Conservation (phyloP, 2,888 invertebrate species). For the Cotesia congregata region DNA sequence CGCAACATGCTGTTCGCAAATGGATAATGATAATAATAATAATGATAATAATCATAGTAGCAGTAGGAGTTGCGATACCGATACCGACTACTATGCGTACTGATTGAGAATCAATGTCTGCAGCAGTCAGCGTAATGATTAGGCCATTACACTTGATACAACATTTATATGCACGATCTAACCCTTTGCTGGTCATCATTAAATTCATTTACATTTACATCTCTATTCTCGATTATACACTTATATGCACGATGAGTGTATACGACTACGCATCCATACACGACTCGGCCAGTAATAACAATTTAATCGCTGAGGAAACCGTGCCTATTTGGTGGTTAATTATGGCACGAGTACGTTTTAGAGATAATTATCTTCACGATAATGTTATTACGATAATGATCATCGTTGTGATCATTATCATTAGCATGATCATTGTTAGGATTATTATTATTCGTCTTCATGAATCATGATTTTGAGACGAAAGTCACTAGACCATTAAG, state of each 20-base stretch:
- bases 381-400: not conserved
- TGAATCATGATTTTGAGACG: not conserved
- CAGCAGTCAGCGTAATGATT: not conserved
- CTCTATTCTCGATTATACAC: not conserved
- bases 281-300: slow-evolving; percentile 3
- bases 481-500: not conserved
- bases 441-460: too few relatives aligned
- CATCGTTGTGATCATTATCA: not conserved
- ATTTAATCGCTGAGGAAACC: slow-evolving; percentile 15
- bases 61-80: not conserved
- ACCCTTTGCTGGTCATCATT: not conserved
- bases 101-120: slow-evolving; percentile 18
- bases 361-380: not conserved
- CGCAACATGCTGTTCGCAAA: not conserved
- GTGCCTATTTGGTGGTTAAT: slow-evolving; percentile 2
- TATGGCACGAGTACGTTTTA: slow-evolving; percentile 13
- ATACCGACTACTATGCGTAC: not conserved
- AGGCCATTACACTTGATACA: not conserved
- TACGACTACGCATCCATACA: not conserved
- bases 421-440: not conserved
- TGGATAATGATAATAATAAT: slow-evolving; percentile 11
- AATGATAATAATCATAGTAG: not conserved
- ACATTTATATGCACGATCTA: not conserved
- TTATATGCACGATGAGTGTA: not conserved
- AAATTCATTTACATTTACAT: not conserved